A percentile compares a stretch with the other conserved stretches of the same genome.
Conservation (phyloP, 2,797 vertebrate species). For the Neosilurus hyrtlii region DNA sequence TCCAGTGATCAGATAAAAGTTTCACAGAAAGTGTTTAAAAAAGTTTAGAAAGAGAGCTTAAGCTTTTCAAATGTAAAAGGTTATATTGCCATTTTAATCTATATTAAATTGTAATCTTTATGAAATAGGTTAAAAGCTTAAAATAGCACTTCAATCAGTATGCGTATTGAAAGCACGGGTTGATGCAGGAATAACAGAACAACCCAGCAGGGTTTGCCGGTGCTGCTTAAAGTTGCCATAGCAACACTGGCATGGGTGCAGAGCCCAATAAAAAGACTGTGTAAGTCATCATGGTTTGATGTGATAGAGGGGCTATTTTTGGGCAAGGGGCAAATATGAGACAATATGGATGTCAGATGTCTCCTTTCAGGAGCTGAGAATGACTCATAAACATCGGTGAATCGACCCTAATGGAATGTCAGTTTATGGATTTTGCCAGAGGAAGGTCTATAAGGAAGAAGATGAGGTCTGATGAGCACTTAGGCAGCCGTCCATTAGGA, state of each 20-base stretch:
- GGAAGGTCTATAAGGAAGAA: neutral
- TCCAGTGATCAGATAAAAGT: neutral
- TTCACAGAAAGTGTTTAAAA: neutral
- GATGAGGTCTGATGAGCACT: conserved; percentile 14
- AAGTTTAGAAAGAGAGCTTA: neutral
- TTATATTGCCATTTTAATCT: neutral
- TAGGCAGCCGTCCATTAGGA: neutral
- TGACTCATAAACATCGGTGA: conserved; percentile 8
- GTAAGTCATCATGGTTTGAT: conserved; percentile 25
- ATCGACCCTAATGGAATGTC: neutral
- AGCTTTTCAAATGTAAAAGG: neutral
- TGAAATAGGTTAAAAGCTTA: neutral
- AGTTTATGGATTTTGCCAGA: neutral
- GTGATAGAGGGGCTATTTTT: conserved; percentile 31
- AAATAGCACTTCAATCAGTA: conserved; percentile 5
- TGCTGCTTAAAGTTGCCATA: conserved; percentile 65
- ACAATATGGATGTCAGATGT: conserved; percentile 18
- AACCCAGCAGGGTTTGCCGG: conserved; percentile 47
- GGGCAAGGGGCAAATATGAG: conserved; percentile 17
- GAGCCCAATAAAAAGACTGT: conserved; percentile 33
- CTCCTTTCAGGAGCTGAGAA: conserved; percentile 3
- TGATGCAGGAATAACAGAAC: conserved; percentile 51
- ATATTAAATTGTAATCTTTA: too few species aligned
- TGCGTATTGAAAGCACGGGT: conserved; percentile 22
- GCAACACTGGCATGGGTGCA: conserved; percentile 65